Conservation (phyloP, 2,888 invertebrate species). For the Tiphia femorata region DNA sequence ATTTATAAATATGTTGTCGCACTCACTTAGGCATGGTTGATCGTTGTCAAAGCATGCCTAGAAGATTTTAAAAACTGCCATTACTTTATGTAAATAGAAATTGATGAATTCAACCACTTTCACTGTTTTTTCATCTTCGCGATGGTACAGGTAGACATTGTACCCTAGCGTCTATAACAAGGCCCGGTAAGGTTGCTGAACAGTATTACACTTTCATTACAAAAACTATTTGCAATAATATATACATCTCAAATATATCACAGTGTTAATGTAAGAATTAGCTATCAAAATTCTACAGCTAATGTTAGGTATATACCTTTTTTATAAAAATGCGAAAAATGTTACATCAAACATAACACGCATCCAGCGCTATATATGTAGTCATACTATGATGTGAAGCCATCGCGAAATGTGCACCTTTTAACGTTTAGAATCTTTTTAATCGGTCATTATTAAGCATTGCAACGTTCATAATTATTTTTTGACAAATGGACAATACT, state of each 20-base stretch:
- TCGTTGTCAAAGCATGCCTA: slow-evolving; percentile 16
- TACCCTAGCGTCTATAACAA: slow-evolving; percentile 2
- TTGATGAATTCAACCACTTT: slow-evolving; percentile 23
- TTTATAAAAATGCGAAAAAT: background rate
- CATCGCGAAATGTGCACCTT: slow-evolving; percentile 16
- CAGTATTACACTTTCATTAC: slow-evolving; percentile 46
- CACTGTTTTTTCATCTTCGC: slow-evolving; percentile 24
- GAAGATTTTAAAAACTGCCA: slow-evolving; percentile 50
- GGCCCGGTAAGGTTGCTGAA: slow-evolving; percentile 13
- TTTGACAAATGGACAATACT: slow-evolving; percentile 62
- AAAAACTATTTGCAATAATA: slow-evolving; percentile 24
- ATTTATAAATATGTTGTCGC: slow-evolving; percentile 71
- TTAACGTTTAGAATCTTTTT: slow-evolving; percentile 13
- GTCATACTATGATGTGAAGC: background rate
- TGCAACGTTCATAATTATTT: slow-evolving; percentile 33
- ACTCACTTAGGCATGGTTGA: slow-evolving; percentile 23
- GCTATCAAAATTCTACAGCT: slow-evolving; percentile 1
- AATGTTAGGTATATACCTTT: slow-evolving; percentile 7
- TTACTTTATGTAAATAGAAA: slow-evolving; percentile 53
- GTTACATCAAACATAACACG: background rate
- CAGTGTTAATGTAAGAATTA: background rate
- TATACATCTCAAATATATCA: background rate
- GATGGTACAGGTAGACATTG: slow-evolving; percentile 22
- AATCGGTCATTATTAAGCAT: slow-evolving; percentile 19
- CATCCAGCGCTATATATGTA: background rate